Evolutionary conservation across 2,797 vertebrate species (phyloP).

Genomic region (Thamnophis elegans): DNA sequence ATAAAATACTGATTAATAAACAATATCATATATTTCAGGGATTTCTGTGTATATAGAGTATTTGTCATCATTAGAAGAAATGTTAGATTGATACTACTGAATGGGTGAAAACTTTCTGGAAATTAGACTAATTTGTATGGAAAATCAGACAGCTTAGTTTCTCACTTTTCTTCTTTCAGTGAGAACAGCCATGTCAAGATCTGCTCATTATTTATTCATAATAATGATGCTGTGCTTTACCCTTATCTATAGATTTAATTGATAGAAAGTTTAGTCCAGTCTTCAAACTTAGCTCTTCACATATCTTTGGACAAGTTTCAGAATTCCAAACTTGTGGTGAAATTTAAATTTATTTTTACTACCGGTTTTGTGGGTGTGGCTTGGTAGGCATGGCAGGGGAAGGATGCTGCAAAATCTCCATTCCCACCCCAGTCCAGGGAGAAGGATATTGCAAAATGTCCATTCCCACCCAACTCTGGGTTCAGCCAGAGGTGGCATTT

Average conservation of each 20-base stretch:
- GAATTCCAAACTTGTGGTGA: background rate
- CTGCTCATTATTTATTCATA: background rate
- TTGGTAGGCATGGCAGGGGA: too few relatives aligned
- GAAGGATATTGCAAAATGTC: too few relatives aligned
- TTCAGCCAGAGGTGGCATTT: too few relatives aligned
- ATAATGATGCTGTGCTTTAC: background rate
- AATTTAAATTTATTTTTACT: too few relatives aligned
- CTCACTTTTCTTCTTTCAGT: background rate
- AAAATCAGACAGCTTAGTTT: background rate
- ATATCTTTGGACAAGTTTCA: background rate
- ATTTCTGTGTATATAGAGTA: background rate
- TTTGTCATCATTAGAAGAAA: background rate
- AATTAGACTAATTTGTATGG: background rate
- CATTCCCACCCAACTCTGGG: too few relatives aligned
- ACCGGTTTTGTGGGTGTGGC: too few relatives aligned
- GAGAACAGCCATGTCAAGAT: background rate
- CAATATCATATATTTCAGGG: background rate
- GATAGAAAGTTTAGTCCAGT: background rate
- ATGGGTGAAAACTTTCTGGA: background rate
- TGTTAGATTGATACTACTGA: background rate
- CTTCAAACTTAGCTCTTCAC: background rate
- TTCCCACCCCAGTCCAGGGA: too few relatives aligned
- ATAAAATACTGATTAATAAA: background rate
- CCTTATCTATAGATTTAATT: background rate
- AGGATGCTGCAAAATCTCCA: too few relatives aligned